Conservation (phyloP, 2,888 invertebrate species). For the Philonicus albiceps region DNA sequence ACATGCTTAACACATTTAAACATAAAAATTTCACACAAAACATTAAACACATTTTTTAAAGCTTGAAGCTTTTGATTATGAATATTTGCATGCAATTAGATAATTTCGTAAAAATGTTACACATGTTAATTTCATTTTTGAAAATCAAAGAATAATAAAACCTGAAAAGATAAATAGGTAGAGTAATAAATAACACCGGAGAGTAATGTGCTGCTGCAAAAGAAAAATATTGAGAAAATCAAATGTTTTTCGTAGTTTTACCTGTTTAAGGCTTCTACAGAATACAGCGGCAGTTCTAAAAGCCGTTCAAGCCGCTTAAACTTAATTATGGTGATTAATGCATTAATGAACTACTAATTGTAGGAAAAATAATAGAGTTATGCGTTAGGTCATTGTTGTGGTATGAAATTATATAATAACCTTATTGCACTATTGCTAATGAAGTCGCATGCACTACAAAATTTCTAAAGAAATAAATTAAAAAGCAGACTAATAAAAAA, state of each 20-base stretch:
- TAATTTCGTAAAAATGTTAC: constrained; percentile 10
- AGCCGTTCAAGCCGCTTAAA: background rate
- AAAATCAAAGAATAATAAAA: constrained; percentile 1
- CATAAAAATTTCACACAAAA: constrained; percentile 9
- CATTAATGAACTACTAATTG: background rate
- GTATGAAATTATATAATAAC: background rate
- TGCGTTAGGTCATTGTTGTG: background rate
- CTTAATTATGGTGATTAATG: background rate
- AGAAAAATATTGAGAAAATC: constrained; percentile 19
- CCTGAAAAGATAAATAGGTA: constrained; percentile 37
- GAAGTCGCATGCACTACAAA: background rate
- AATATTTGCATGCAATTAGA: constrained; percentile 22
- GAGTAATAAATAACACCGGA: constrained; percentile 13
- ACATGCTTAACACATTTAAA: background rate
- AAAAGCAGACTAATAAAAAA: background rate
- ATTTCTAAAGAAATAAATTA: background rate
- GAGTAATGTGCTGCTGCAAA: constrained; percentile 20
- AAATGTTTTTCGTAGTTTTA: constrained; percentile 11
- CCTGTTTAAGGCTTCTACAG: background rate
- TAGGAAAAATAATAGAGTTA: background rate
- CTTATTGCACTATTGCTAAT: background rate
- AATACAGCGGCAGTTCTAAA: background rate
- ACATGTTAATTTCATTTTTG: background rate
- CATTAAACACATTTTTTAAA: background rate
- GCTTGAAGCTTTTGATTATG: background rate